A percentile compares a stretch with the other conserved stretches of the same genome.
Evolutionary conservation across 2,888 invertebrate genomes (phyloP).

Genomic region (Morinoia aosen): DNA sequence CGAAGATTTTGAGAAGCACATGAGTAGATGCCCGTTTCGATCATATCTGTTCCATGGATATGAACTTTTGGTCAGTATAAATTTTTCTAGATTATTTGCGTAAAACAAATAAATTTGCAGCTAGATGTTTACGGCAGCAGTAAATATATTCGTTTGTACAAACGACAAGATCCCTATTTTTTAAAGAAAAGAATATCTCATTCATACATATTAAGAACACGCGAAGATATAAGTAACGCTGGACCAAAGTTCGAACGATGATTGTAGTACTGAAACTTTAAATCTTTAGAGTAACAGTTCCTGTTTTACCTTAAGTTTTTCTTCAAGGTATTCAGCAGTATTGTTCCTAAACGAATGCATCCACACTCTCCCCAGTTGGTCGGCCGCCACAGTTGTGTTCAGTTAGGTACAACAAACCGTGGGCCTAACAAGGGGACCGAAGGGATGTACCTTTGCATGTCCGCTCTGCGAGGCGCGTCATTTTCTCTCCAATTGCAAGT

Average conservation of each 20-base stretch:
- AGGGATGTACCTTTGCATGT: slow-evolving; percentile 41
- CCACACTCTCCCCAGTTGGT: neutral
- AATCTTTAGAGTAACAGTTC: neutral
- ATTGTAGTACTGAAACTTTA: neutral
- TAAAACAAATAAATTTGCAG: too few relatives aligned
- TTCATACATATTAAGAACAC: too few relatives aligned
- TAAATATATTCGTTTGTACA: too few relatives aligned
- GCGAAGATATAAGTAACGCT: too few relatives aligned
- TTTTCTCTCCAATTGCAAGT: slow-evolving; percentile 43
- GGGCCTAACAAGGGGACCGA: slow-evolving; percentile 30
- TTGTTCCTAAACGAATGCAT: neutral
- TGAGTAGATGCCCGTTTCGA: too few relatives aligned
- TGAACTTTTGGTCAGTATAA: too few relatives aligned
- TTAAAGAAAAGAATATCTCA: too few relatives aligned
- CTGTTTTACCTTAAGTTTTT: neutral
- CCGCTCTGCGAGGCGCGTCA: slow-evolving; percentile 40
- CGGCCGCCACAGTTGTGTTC: neutral
- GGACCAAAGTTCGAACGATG: neutral
- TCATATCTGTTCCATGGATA: too few relatives aligned
- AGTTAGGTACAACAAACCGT: neutral
- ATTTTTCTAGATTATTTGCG: too few relatives aligned
- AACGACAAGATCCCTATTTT: too few relatives aligned
- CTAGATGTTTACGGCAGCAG: too few relatives aligned
- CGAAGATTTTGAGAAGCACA: too few relatives aligned
- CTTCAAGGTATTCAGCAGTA: neutral